These are phyloP conservation scores for Drosophila gunungcola DNA, from an alignment of 1,140 invertebrate species.

Conservation along the genomic window DNA sequence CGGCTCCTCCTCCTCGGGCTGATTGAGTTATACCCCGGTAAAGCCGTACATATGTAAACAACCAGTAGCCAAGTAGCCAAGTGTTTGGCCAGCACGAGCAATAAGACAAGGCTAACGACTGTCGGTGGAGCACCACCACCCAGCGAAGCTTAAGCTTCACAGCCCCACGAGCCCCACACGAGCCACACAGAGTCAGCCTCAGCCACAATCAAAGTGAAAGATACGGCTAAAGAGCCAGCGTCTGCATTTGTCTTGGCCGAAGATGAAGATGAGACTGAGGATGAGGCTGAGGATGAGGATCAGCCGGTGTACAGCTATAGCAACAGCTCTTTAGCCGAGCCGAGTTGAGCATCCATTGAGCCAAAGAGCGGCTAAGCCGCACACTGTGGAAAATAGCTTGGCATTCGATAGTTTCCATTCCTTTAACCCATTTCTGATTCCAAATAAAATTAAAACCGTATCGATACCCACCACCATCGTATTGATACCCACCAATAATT, in stretches of 20 bases:
- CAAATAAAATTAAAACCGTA: too few species aligned
- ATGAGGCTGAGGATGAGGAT: slow-evolving; percentile 45
- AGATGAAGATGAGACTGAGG: slow-evolving; percentile 50
- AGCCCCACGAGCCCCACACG: slow-evolving; percentile 49
- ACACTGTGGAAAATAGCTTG: neutral
- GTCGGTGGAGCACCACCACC: slow-evolving; percentile 33
- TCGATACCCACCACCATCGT: too few species aligned
- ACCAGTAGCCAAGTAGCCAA: slow-evolving; percentile 82
- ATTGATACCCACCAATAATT: too few species aligned
- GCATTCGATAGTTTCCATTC: too few species aligned
- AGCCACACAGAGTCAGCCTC: slow-evolving; percentile 26
- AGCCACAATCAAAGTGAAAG: slow-evolving; percentile 79
- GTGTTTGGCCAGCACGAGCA: slow-evolving; percentile 42
- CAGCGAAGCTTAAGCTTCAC: slow-evolving; percentile 12
- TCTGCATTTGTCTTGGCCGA: slow-evolving; percentile 73
- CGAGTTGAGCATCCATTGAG: slow-evolving; percentile 37
- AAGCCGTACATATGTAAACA: slow-evolving; percentile 70
- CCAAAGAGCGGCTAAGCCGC: slow-evolving; percentile 34
- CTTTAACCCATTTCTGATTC: too few species aligned
- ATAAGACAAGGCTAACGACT: slow-evolving; percentile 43
- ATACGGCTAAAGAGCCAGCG: slow-evolving; percentile 76
- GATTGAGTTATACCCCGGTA: slow-evolving; percentile 72
- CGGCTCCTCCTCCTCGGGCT: slow-evolving; percentile 16
- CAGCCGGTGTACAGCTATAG: slow-evolving; percentile 26
- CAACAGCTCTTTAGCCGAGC: slow-evolving; percentile 29